Conservation (phyloP, 2,797 vertebrate genomes). For the Apogon talboti region DNA sequence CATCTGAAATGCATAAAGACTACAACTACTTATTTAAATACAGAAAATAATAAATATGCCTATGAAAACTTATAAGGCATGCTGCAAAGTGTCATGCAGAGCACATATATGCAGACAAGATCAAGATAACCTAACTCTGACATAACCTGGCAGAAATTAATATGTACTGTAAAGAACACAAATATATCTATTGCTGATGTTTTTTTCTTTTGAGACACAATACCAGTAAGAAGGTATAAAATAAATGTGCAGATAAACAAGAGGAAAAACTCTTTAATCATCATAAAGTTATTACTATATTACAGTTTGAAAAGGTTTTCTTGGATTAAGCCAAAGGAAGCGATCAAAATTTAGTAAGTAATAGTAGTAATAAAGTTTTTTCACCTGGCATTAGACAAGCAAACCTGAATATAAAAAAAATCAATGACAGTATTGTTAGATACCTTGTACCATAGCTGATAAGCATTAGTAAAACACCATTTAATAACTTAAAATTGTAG, state of each 20-base stretch:
- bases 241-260: constrained; percentile 15
- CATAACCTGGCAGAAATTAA: no score
- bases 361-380: neutral
- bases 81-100: no score
- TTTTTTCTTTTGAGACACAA: constrained; percentile 2
- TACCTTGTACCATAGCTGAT: constrained; percentile 5
- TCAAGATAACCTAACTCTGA: no score
- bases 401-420: constrained; percentile 8
- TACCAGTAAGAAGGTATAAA: neutral
- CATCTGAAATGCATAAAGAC: no score
- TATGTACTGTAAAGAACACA: no score
- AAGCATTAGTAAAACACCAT: constrained; percentile 6
- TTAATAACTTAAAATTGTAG: neutral
- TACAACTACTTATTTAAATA: no score
- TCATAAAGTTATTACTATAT: neutral
- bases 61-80: no score
- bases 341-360: no score
- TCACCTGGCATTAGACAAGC: neutral
- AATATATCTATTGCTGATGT: neutral
- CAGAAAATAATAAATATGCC: no score
- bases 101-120: no score
- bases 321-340: constrained; percentile 1
- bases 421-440: neutral
- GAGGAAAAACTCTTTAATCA: constrained; percentile 13
- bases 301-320: neutral